These are phyloP conservation scores for Paguma larvata DNA, from an alignment of 2,797 vertebrate genomes.

Conservation along the genomic window DNA sequence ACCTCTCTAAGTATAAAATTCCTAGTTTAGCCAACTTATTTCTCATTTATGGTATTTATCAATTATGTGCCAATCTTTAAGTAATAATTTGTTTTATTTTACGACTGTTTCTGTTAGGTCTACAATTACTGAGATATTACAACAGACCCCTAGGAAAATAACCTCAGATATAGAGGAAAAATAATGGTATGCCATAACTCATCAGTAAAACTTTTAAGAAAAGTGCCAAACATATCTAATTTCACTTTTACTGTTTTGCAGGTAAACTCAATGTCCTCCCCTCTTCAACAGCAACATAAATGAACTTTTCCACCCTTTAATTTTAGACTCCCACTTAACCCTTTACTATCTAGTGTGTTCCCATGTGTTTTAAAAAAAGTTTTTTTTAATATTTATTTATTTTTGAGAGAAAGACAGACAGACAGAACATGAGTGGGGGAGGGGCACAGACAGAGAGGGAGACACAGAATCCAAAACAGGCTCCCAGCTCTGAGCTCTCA, in stretches of 20 bases:
- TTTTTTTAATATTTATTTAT: no score
- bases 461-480: no score
- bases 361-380: not conserved
- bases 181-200: not conserved
- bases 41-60: not conserved
- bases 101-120: not conserved
- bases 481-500: no score
- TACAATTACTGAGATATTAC: constrained; percentile 20
- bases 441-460: no score
- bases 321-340: constrained; percentile 18
- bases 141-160: not conserved
- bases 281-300: not conserved
- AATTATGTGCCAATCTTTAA: not conserved
- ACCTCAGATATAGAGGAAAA: not conserved
- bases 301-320: constrained; percentile 4
- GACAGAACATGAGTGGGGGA: no score
- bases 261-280: not conserved
- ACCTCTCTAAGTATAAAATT: not conserved
- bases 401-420: no score
- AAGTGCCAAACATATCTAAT: not conserved
- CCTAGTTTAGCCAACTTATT: not conserved
- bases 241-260: constrained; percentile 4
- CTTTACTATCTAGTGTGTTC: not conserved
- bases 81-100: constrained; percentile 29
- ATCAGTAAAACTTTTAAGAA: not conserved